A percentile compares a stretch with the other conserved stretches of the same genome.
Conservation (phyloP, 2,888 invertebrate species). For the Trichopoda pennipes region DNA sequence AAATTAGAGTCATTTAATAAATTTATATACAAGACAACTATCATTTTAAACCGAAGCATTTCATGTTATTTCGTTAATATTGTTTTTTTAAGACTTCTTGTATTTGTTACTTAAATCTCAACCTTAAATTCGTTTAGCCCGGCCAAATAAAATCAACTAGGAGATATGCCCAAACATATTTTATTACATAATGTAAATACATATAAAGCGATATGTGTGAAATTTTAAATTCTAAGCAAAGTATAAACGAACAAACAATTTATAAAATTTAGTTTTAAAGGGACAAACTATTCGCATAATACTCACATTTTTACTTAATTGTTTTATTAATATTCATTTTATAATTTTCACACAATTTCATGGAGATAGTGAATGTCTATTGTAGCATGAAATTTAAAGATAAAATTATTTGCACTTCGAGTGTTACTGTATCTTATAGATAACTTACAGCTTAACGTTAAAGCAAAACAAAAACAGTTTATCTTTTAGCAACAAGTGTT, state of each 20-base stretch:
- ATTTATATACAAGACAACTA: no score
- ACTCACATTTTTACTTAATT: neutral
- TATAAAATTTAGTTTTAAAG: neutral
- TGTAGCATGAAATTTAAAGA: conserved; percentile 50
- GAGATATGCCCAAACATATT: no score
- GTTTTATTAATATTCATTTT: conserved; percentile 17
- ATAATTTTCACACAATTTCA: conserved; percentile 44
- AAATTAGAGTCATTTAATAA: conserved; percentile 7
- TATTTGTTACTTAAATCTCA: no score
- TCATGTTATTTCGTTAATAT: no score
- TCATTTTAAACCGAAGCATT: no score
- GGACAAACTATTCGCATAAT: neutral
- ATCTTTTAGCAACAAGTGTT: conserved; percentile 33
- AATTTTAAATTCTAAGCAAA: no score
- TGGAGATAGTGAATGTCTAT: conserved; percentile 40
- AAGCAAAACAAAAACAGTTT: conserved; percentile 19
- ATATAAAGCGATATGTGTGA: no score
- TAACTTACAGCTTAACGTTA: conserved; percentile 21
- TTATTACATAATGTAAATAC: no score
- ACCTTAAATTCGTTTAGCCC: no score
- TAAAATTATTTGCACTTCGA: conserved; percentile 49
- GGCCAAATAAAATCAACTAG: no score
- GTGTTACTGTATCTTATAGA: conserved; percentile 41
- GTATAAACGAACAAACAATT: no score
- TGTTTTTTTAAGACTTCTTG: no score